phyloP scores from a whole-genome alignment of 1,140 invertebrate genomes.

The Ctenoplectra terminalis region DNA sequence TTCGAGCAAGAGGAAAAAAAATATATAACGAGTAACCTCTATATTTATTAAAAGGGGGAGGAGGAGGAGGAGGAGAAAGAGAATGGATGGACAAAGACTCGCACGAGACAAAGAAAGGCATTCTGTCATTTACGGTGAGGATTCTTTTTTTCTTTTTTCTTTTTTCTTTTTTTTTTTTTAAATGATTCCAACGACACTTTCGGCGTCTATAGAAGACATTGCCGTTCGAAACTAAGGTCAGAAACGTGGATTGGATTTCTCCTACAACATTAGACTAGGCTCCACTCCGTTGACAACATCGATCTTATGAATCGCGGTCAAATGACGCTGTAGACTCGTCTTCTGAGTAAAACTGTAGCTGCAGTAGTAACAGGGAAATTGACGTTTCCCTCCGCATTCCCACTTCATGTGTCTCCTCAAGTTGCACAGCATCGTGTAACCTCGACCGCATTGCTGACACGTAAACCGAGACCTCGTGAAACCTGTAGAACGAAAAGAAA shows the following conservation, averaged over 20 bases:
- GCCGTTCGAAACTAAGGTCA: background rate
- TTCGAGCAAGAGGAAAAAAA: background rate
- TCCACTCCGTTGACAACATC: conserved; percentile 40
- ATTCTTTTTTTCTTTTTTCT: too few relatives aligned
- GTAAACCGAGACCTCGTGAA: conserved; percentile 57
- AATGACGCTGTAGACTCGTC: conserved; percentile 75
- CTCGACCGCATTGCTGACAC: conserved; percentile 71
- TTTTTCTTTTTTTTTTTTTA: too few relatives aligned
- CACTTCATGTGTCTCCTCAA: conserved; percentile 75
- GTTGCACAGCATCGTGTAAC: conserved; percentile 75
- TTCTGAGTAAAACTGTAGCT: conserved; percentile 77
- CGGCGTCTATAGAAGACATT: background rate
- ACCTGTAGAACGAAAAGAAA: conserved; percentile 55
- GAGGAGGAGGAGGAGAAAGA: too few relatives aligned
- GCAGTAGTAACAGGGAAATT: conserved; percentile 77
- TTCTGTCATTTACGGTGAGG: too few relatives aligned
- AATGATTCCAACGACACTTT: background rate
- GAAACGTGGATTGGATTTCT: background rate
- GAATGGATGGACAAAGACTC: too few relatives aligned
- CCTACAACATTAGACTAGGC: conserved; percentile 43
- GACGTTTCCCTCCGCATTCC: conserved; percentile 78
- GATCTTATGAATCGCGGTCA: conserved; percentile 69
- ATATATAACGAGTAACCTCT: too few relatives aligned
- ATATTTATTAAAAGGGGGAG: too few relatives aligned
- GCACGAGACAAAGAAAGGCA: too few relatives aligned